Conservation (phyloP, 2,888 invertebrate genomes). For the Macaria notata region DNA sequence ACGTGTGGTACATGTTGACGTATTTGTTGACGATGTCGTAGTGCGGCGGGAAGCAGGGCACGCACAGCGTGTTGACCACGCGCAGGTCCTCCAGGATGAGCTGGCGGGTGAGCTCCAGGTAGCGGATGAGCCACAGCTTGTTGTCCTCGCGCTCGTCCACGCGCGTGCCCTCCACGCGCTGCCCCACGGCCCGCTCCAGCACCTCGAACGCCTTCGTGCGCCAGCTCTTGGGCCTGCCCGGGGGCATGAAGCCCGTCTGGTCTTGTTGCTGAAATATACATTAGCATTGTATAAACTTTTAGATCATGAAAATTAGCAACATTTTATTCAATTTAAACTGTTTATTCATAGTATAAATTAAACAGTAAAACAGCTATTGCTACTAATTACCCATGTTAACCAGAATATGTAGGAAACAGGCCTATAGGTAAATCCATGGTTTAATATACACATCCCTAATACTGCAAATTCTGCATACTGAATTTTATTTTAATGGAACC, state of each 20-base stretch:
- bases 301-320: no score
- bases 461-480: no score
- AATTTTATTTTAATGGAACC: no score
- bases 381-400: no score
- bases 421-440: no score
- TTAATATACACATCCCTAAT: no score
- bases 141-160: constrained; percentile 94
- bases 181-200: constrained; percentile 88
- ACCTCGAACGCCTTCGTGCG: constrained; percentile 92
- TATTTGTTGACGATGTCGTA: constrained; percentile 96
- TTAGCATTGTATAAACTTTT: constrained; percentile 2
- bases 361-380: no score
- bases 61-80: constrained; percentile 94
- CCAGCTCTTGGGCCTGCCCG: constrained; percentile 97
- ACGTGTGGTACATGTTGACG: constrained; percentile 96
- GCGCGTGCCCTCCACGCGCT: constrained; percentile 96
- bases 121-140: constrained; percentile 97
- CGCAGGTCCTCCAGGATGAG: constrained; percentile 94
- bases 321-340: no score
- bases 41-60: constrained; percentile 97
- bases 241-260: constrained; percentile 94
- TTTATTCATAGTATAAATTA: no score
- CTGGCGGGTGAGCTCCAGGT: constrained; percentile 93
- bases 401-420: no score
- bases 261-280: constrained; percentile 83